A percentile compares a stretch with the other conserved stretches of the same genome.
phyloP scores from a whole-genome alignment of 1,140 invertebrate species.

The Brachionus manjavacas region DNA sequence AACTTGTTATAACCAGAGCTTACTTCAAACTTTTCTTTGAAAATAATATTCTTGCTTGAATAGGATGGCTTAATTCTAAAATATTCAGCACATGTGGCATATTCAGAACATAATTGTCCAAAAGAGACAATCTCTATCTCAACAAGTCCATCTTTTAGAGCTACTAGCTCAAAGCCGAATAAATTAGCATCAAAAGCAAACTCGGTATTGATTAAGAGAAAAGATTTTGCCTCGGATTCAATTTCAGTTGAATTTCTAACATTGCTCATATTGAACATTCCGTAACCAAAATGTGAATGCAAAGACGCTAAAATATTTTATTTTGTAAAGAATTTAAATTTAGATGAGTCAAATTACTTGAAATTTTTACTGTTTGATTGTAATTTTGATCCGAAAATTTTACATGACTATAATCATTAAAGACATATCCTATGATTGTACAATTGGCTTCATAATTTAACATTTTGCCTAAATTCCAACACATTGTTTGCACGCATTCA shows the following conservation, averaged over 20 bases:
- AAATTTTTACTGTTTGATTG: neutral
- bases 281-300: neutral
- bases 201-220: neutral
- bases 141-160: neutral
- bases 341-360: neutral
- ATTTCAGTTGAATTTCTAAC: neutral
- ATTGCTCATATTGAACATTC: neutral
- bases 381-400: neutral
- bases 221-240: neutral
- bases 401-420: neutral
- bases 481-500: neutral
- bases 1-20: neutral
- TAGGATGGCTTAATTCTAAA: neutral
- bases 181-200: slow-evolving; percentile 2
- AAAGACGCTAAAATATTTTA: too few relatives aligned
- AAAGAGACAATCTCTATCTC: neutral
- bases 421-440: neutral
- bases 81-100: neutral
- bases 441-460: neutral
- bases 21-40: neutral
- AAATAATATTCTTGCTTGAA: neutral
- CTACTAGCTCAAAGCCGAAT: neutral
- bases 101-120: neutral
- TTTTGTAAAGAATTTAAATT: too few relatives aligned
- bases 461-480: neutral